Conservation (phyloP, 2,113 vertebrate species). For the Heterotilapia buettikoferi region DNA sequence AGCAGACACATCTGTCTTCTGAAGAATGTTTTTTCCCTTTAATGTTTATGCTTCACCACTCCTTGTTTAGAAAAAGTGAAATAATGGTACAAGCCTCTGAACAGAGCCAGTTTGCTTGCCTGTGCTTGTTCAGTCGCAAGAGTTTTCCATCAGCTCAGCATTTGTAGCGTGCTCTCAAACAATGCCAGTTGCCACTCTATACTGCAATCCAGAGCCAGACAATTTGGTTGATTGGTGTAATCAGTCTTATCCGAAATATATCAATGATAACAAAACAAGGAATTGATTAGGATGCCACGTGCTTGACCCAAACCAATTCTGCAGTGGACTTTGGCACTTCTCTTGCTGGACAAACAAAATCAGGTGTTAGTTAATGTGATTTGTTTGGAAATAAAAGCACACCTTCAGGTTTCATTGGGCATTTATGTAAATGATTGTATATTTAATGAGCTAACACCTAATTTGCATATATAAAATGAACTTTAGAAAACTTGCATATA, state of each 20-base stretch:
- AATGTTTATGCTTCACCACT: neutral
- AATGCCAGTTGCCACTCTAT: conserved; percentile 8
- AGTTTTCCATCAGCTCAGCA: conserved; percentile 35
- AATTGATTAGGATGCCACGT: conserved; percentile 21
- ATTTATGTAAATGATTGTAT: neutral
- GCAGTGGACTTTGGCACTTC: neutral
- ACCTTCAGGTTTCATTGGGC: neutral
- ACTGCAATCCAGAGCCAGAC: conserved; percentile 26
- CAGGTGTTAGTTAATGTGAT: neutral
- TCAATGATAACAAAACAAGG: conserved; percentile 43
- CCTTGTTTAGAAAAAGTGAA: neutral
- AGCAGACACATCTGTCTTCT: neutral
- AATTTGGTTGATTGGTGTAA: conserved; percentile 63
- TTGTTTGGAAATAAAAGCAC: neutral
- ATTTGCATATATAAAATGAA: neutral
- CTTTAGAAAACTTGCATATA: neutral
- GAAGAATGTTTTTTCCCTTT: neutral
- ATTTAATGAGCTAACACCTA: neutral
- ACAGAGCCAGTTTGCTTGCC: neutral
- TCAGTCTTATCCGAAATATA: conserved; percentile 60
- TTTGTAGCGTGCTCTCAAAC: conserved; percentile 11
- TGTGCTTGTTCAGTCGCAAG: conserved; percentile 4
- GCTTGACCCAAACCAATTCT: neutral
- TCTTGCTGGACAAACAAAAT: neutral
- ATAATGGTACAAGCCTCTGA: neutral